phyloP scores from a whole-genome alignment of 2,113 vertebrate genomes.

The Eurypyga helias region DNA sequence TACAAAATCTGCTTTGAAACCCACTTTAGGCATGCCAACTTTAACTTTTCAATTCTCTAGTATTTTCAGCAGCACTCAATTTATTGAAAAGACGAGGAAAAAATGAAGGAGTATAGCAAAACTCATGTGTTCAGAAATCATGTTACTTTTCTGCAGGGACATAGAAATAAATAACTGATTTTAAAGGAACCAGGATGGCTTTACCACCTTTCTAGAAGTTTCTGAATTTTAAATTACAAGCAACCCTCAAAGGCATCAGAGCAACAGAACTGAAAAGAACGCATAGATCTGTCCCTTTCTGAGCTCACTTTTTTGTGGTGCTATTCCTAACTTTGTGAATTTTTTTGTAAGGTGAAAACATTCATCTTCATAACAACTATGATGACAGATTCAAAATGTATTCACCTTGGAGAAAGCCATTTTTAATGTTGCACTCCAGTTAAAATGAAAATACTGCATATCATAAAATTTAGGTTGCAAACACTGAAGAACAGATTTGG shows the following conservation, averaged over 20 bases:
- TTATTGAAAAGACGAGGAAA: background rate
- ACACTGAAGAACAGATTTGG: background rate
- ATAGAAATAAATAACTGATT: background rate
- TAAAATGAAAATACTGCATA: background rate
- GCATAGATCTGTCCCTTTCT: background rate
- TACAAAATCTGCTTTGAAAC: background rate
- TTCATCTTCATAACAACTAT: conserved; percentile 25
- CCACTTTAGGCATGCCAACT: background rate
- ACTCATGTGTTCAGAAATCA: background rate
- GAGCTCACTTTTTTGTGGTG: background rate
- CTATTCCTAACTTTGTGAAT: background rate
- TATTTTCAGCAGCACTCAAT: background rate
- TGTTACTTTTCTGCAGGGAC: background rate
- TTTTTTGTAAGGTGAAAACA: conserved; percentile 16
- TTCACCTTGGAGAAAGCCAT: conserved; percentile 14
- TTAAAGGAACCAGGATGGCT: background rate
- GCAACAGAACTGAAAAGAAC: background rate
- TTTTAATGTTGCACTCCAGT: background rate
- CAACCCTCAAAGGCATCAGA: background rate
- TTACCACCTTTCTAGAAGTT: background rate
- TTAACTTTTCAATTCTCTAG: background rate
- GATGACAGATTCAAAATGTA: conserved; percentile 18
- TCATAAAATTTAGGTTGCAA: background rate
- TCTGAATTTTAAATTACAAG: conserved; percentile 25
- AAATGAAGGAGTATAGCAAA: background rate